Evolutionary conservation across 2,113 vertebrate genomes (phyloP).

Genomic region (Neoarius graeffei): DNA sequence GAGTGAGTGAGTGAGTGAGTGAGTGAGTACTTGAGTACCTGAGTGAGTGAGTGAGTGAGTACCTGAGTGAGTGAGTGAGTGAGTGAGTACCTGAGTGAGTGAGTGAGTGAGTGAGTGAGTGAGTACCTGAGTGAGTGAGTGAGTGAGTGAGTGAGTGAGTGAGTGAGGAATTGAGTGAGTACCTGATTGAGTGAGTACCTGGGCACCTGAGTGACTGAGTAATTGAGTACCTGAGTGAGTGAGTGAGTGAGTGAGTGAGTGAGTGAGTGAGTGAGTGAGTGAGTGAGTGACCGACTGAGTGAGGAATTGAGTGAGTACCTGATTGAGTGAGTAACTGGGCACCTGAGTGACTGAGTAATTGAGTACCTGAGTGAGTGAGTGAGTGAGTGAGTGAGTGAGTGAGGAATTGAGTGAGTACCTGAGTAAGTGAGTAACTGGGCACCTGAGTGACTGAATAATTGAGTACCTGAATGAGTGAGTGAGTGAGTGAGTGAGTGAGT

Average conservation of each 20-base stretch:
- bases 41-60: neutral
- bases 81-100: neutral
- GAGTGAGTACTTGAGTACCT: neutral
- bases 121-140: too few species aligned
- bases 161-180: neutral
- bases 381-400: neutral
- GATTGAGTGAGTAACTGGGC: neutral
- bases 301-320: neutral
- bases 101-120: too few species aligned
- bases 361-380: neutral
- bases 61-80: neutral
- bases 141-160: neutral
- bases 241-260: neutral
- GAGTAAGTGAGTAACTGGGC: too few species aligned
- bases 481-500: too few species aligned
- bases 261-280: neutral
- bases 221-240: neutral
- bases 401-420: too few species aligned
- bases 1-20: neutral
- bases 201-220: too few species aligned
- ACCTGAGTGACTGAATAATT: too few species aligned
- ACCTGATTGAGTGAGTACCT: neutral
- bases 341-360: neutral
- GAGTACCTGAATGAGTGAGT: too few species aligned
- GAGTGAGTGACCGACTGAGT: too few species aligned